Evolutionary conservation across 2,113 vertebrate genomes (phyloP).

Genomic region (Petrocephalus zakoni): DNA sequence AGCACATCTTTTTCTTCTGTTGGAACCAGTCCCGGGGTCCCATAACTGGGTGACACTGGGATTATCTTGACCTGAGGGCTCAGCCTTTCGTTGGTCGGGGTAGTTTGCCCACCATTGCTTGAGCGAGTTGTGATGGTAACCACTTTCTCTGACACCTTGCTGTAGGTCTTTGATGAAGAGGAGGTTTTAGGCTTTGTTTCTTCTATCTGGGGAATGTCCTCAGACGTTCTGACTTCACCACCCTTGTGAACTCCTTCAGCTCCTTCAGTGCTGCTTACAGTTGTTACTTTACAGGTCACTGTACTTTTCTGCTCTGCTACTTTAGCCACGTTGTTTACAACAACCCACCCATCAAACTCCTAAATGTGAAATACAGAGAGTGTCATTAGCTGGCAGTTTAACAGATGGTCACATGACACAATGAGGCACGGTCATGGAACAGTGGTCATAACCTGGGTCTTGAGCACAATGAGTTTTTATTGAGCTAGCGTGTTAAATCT

Average conservation of each 20-base stretch:
- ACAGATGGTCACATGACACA: conserved; percentile 21
- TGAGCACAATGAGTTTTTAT: background rate
- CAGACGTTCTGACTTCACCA: conserved; percentile 64
- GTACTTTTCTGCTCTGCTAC: conserved; percentile 70
- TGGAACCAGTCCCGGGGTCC: conserved; percentile 62
- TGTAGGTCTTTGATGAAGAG: conserved; percentile 73
- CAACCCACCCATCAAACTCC: conserved; percentile 76
- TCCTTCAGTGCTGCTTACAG: conserved; percentile 57
- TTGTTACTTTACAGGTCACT: conserved; percentile 70
- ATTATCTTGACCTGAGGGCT: conserved; percentile 46
- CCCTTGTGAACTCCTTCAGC: conserved; percentile 58
- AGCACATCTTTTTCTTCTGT: conserved; percentile 48
- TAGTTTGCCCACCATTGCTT: conserved; percentile 50
- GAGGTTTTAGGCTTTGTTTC: conserved; percentile 67
- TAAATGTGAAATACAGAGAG: conserved; percentile 75
- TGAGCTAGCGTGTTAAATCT: background rate
- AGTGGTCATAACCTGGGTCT: background rate
- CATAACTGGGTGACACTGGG: conserved; percentile 60
- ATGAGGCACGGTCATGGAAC: background rate
- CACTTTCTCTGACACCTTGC: conserved; percentile 70
- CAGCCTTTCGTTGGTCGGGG: conserved; percentile 6
- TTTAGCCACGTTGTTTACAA: conserved; percentile 84
- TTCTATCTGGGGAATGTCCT: conserved; percentile 67
- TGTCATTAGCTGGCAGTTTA: conserved; percentile 61
- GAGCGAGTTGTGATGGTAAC: conserved; percentile 68